Conservation (phyloP, 2,797 vertebrate species). For the Salmo trutta region DNA sequence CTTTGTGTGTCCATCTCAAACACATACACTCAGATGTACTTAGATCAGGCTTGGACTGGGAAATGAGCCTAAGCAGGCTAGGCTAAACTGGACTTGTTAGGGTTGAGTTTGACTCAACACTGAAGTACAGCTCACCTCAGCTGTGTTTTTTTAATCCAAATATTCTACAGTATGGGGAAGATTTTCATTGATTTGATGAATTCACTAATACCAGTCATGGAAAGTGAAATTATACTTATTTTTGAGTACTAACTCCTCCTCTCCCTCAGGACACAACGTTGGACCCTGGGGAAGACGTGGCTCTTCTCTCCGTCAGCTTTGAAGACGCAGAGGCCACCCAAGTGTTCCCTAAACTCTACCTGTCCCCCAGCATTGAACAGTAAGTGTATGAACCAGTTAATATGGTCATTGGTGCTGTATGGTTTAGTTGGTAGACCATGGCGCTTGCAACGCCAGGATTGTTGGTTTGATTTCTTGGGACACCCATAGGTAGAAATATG, state of each 20-base stretch:
- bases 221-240: background rate
- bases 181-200: background rate
- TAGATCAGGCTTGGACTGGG: background rate
- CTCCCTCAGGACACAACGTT: slow-evolving; percentile 86
- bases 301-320: slow-evolving; percentile 95
- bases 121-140: too few relatives aligned
- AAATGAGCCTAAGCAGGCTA: background rate
- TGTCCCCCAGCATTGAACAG: slow-evolving; percentile 98
- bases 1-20: background rate
- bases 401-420: background rate
- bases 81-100: background rate
- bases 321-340: slow-evolving; percentile 96
- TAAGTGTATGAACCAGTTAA: slow-evolving; percentile 71
- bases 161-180: too few relatives aligned
- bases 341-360: slow-evolving; percentile 94
- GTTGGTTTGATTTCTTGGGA: too few relatives aligned
- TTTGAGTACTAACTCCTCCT: slow-evolving; percentile 2
- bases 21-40: slow-evolving; percentile 10
- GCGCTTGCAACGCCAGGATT: too few relatives aligned
- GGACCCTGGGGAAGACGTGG: slow-evolving; percentile 96
- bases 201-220: background rate
- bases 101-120: too few relatives aligned
- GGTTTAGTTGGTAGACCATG: too few relatives aligned
- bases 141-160: too few relatives aligned
- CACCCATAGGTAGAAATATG: too few relatives aligned